Percentiles rank a stretch among this genome's conserved stretches.
These are phyloP conservation scores for Phaenicophaeus curvirostris DNA, from an alignment of 2,797 vertebrate species.

Conservation along the genomic window DNA sequence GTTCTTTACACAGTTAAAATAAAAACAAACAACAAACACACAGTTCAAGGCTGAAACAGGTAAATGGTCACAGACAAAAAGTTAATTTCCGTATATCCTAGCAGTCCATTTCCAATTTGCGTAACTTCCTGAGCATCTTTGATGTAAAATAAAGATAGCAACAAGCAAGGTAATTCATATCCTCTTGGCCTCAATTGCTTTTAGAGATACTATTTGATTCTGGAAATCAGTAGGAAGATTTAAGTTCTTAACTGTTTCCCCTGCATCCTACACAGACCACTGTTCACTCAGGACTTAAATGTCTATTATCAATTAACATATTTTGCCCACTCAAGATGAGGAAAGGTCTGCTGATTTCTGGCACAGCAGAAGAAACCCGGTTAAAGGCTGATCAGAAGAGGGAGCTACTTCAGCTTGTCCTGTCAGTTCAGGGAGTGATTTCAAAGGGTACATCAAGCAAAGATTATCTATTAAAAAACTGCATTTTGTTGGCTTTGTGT, in stretches of 20 bases:
- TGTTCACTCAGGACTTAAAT: not conserved
- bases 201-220: not conserved
- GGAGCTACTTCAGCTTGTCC: not conserved
- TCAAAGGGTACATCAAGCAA: not conserved
- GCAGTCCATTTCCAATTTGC: not conserved
- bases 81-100: not conserved
- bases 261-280: not conserved
- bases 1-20: not conserved
- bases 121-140: conserved; percentile 16
- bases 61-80: not conserved
- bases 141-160: not conserved
- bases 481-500: not conserved
- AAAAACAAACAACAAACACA: not conserved
- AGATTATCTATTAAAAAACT: not conserved
- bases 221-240: not conserved
- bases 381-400: not conserved
- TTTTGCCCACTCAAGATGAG: not conserved
- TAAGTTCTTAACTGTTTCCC: not conserved
- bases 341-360: not conserved
- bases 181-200: not conserved
- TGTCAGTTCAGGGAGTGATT: not conserved
- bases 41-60: conserved; percentile 34
- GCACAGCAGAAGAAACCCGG: not conserved
- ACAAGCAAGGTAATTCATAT: not conserved
- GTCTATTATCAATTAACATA: not conserved